Conservation (phyloP, 2,113 vertebrate species). For the Myotis davidii region DNA sequence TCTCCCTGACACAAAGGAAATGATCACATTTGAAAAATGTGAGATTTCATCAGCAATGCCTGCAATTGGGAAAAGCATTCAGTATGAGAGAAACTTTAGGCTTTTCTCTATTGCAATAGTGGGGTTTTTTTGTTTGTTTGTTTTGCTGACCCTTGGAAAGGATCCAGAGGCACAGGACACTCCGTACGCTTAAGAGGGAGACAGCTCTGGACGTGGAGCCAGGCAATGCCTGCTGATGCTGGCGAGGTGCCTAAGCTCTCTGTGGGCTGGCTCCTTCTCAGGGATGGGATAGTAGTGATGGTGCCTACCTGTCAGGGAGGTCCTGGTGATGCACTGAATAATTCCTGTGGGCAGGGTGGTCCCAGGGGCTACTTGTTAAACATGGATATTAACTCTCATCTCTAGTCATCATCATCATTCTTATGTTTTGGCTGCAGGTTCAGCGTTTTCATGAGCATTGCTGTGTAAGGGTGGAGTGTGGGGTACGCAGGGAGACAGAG, state of each 20-base stretch:
- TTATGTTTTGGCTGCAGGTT: neutral
- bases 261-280: neutral
- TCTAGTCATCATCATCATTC: neutral
- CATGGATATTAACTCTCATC: neutral
- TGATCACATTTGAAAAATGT: neutral
- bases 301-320: neutral
- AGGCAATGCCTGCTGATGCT: neutral
- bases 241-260: neutral
- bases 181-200: neutral
- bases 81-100: neutral
- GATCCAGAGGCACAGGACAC: neutral
- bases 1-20: neutral
- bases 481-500: neutral
- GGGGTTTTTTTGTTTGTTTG: neutral
- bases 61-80: neutral
- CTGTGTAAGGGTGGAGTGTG: too few relatives aligned
- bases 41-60: neutral
- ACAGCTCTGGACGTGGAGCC: neutral
- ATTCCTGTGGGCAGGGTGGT: neutral
- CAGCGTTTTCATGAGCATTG: rapidly evolving
- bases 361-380: neutral
- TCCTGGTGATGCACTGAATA: neutral
- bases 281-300: neutral
- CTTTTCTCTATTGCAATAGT: neutral
- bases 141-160: neutral